Conservation (phyloP, 2,113 vertebrate species). For the Pyxicephalus adspersus region DNA sequence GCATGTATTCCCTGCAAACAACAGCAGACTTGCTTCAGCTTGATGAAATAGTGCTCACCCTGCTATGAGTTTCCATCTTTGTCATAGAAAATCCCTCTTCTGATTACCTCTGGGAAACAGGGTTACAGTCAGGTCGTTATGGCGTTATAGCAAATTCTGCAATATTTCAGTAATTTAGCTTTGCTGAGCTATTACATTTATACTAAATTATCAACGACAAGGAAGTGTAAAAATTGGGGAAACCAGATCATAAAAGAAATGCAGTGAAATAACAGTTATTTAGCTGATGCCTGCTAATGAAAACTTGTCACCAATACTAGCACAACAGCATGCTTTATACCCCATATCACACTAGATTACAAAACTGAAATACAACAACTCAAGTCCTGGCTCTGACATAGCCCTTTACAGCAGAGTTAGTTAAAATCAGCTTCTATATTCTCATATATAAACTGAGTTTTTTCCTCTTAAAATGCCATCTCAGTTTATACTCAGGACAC, state of each 20-base stretch:
- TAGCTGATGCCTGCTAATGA: too few relatives aligned
- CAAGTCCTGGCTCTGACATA: too few relatives aligned
- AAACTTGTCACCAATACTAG: too few relatives aligned
- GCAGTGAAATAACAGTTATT: background rate
- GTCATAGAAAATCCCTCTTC: constrained; percentile 5
- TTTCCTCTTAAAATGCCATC: too few relatives aligned
- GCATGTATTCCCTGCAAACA: background rate
- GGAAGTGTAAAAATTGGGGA: background rate
- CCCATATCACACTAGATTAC: too few relatives aligned
- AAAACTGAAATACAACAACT: too few relatives aligned
- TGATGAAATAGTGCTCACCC: constrained; percentile 11
- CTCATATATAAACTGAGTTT: too few relatives aligned
- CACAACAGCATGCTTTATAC: too few relatives aligned
- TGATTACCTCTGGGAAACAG: background rate
- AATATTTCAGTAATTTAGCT: constrained; percentile 27
- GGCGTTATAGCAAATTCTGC: background rate
- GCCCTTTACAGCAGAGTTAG: too few relatives aligned
- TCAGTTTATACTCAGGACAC: too few relatives aligned
- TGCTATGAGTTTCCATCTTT: constrained; percentile 14
- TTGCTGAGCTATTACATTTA: background rate
- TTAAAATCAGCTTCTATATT: too few relatives aligned
- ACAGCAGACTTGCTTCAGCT: background rate
- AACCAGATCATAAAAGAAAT: background rate
- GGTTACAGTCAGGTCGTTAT: background rate
- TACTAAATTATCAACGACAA: constrained; percentile 14